phyloP scores from a whole-genome alignment of 1,140 invertebrate genomes.

The Dufourea novaeangliae region DNA sequence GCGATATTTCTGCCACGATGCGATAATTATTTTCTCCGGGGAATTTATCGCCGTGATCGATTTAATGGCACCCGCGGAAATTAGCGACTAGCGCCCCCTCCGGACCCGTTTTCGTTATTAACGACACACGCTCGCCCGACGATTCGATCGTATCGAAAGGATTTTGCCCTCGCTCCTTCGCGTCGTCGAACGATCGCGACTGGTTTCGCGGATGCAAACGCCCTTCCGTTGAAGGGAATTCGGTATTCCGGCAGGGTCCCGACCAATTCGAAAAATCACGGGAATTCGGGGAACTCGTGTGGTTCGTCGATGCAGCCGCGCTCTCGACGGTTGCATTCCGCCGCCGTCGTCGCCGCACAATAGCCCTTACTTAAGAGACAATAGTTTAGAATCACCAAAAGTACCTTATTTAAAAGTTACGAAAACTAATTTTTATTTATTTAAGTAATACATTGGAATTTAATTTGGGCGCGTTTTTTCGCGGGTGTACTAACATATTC shows the following conservation, averaged over 20 bases:
- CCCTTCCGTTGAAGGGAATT: neutral
- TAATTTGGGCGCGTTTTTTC: too few species aligned
- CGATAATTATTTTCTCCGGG: conserved; percentile 31
- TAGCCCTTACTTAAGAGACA: too few species aligned
- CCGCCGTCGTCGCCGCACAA: neutral
- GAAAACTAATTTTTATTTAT: too few species aligned
- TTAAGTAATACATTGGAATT: too few species aligned
- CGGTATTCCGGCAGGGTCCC: neutral
- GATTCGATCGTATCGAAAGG: neutral
- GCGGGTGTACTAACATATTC: too few species aligned
- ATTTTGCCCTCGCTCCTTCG: too few species aligned
- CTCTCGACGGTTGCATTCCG: neutral
- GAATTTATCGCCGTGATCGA: conserved; percentile 24
- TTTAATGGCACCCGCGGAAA: conserved; percentile 1
- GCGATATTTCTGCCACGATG: conserved; percentile 26
- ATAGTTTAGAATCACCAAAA: too few species aligned
- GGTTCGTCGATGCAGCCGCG: neutral
- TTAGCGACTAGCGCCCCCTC: neutral
- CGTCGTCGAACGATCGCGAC: neutral
- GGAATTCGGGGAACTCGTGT: neutral
- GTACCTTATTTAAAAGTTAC: too few species aligned
- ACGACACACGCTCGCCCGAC: neutral
- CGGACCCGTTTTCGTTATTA: neutral
- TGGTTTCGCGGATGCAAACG: neutral
- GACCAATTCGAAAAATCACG: neutral